Conservation (phyloP, 2,113 vertebrate genomes). For the Muntiacus muntjak region DNA sequence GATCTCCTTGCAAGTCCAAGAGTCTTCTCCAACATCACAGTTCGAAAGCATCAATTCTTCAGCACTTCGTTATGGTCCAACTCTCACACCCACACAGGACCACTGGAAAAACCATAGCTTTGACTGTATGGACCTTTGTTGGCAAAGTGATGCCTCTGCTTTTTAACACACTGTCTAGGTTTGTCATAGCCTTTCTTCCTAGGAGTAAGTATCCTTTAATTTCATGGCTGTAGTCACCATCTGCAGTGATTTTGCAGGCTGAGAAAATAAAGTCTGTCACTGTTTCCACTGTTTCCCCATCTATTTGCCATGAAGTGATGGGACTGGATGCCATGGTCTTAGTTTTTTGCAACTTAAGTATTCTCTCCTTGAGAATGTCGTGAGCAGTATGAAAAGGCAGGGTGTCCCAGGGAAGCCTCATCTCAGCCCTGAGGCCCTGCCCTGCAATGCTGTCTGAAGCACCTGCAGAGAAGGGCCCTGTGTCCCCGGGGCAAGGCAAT, state of each 20-base stretch:
- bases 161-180: background rate
- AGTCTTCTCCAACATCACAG: background rate
- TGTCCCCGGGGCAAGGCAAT: background rate
- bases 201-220: background rate
- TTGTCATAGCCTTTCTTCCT: background rate
- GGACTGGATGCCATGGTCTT: background rate
- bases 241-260: background rate
- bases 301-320: background rate
- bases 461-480: too few species aligned
- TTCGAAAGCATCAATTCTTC: background rate
- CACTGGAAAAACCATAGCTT: background rate
- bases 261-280: background rate
- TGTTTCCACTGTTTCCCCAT: background rate
- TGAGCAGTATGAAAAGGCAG: background rate
- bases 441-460: background rate
- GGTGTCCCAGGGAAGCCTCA: background rate
- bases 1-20: background rate
- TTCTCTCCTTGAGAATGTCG: background rate
- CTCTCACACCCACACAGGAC: background rate
- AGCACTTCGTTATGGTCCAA: rapidly evolving
- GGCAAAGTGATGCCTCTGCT: background rate
- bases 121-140: background rate
- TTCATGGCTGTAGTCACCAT: background rate
- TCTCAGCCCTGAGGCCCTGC: background rate
- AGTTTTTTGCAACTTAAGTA: background rate